Base-by-base conservation (phyloP, 2,888 invertebrate genomes). In the Nomada ruficornis region DNA sequence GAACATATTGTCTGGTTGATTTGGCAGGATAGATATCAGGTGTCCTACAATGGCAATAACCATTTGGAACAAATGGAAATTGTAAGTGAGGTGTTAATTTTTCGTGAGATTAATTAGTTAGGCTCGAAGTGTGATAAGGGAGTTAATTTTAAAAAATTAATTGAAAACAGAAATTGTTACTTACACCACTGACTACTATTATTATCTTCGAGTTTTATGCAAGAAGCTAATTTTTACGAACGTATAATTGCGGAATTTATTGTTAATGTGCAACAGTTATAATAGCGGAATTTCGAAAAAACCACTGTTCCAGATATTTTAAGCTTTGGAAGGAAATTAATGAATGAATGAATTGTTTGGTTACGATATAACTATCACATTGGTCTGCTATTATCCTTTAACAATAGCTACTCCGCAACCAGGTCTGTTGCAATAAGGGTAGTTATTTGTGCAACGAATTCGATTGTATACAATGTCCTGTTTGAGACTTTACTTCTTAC, bases 401-500 rank as follows among this genome's bases (percentile, higher is more conserved):
- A 73, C 73, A 72, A 73, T 44, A 44, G 59, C 44, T 9, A n/a
- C 13, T 4, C 50, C 15, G 59, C 47, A 57, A 71, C 50, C 36
- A 47, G n/a, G 70, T 62, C 62, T 42, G 36, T 50, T 18, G 62
- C 68, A 60, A 68, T 20, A n/a, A 23, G 57, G 55, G 54, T 78
- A 54, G 73, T 65, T 79, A 69, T 69, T 57, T 52, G 50, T 50
- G 59, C 50, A 50, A 26, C 52, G 79, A 72, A 44, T 63, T 60
- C 47, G 69, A 47, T 71, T 72, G 67, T 72, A 70, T 57, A 70
- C 68, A 71, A 36, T 36, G 1, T 82, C 68, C 65, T 59, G 67
- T 44, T 10, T 23, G 13, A 50, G 52, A 77, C 63, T 77, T 77
- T 20, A 73, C 62, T 74, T 60, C 60, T 78, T 78, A 68, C 47